A percentile compares a stretch with the other conserved stretches of the same genome.
Evolutionary conservation across 2,797 vertebrate genomes (phyloP).

Genomic region (Tokudaia tokunoshimensis): DNA sequence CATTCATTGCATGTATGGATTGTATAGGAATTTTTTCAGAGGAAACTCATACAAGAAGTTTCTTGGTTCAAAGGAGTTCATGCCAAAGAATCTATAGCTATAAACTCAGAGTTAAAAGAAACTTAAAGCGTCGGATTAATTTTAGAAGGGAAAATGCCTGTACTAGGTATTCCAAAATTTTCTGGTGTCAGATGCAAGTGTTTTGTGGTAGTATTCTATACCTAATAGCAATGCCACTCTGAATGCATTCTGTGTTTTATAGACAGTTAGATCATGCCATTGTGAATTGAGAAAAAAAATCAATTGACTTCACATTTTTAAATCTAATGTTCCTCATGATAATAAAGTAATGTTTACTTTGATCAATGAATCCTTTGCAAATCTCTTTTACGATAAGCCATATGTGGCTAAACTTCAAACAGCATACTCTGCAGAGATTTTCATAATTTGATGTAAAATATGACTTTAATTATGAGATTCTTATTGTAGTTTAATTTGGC

Average conservation of each 20-base stretch:
- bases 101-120: not conserved
- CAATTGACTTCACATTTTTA: not conserved
- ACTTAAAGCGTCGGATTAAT: not conserved
- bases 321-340: not conserved
- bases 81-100: not conserved
- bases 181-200: not conserved
- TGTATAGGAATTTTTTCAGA: not conserved
- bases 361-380: not conserved
- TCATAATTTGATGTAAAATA: conserved; percentile 70
- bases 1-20: not conserved
- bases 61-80: not conserved
- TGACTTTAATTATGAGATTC: conserved; percentile 68
- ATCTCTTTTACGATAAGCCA: not conserved
- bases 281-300: conserved; percentile 8
- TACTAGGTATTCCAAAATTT: not conserved
- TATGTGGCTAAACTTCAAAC: conserved; percentile 39
- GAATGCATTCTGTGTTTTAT: conserved; percentile 5
- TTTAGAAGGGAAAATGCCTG: not conserved
- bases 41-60: not conserved
- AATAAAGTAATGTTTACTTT: conserved; percentile 1
- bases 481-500: conserved; percentile 24
- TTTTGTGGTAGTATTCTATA: not conserved
- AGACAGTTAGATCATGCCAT: not conserved
- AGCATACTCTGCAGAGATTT: conserved; percentile 44
- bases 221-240: not conserved